Base-by-base conservation (phyloP, 2,888 invertebrate genomes). In the Oscheius myriophilus region DNA sequence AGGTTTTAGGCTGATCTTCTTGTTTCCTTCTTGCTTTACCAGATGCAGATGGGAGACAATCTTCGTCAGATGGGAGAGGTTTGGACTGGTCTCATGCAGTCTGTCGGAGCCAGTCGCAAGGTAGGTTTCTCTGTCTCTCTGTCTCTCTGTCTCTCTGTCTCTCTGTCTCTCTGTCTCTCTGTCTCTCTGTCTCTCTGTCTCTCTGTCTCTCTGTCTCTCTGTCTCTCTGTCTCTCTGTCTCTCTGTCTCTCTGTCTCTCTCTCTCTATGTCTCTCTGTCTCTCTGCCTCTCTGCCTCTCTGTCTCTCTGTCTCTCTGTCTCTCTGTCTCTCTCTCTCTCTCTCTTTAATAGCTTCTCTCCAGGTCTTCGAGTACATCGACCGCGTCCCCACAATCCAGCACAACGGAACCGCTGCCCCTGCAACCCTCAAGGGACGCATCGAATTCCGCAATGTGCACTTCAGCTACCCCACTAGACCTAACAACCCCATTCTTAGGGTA, bases 391-490 rank as follows among this genome's bases (percentile, higher is more conserved):
- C 75, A 11, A 82, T 87, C 46, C 67, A 72, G 65, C 71, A 76
- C 45, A 55, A 72, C 23, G 80, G 80, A 46, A 73, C 69, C 49
- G 63, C 69, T 26, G 67, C 61, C 41, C 80, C 78, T 16, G 69
- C 73, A 21, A 72, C 69, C 43, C 70, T 78, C 26, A 69, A 75
- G 21, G 93, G 93, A 7, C 90, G 91, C 83, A 91, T 94, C 0
- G 90, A 90, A 54, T 92, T 92, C 78, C 89, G 91, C 66, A 89
- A 91, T 42, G 91, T 94, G 0, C 93, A 88, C 89, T 94, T 94
- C 88, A 90, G 91, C 62, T 95, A 95, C 87, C 94, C 95, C 0
- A 92, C 92, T 0, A 90, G 94, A 21, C 90, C 91, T 43, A 92
- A 92, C 73, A 90, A 91, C 63, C 90, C 91, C 62, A 92, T 95